These are phyloP conservation scores for Thysanoteuthis rhombus DNA, from an alignment of 2,888 invertebrate species.

Conservation along the genomic window DNA sequence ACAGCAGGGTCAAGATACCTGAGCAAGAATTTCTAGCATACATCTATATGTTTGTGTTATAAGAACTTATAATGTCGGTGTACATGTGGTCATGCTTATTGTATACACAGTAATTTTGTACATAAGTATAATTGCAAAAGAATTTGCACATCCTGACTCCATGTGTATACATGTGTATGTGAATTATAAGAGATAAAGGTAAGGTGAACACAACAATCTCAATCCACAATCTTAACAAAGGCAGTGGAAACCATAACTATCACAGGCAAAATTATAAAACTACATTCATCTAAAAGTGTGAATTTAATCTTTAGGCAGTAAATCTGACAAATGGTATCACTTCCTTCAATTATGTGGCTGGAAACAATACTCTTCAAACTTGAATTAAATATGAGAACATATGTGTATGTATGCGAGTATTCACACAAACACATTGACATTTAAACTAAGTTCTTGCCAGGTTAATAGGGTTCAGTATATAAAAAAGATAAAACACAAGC, in stretches of 20 bases:
- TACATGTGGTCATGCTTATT: not conserved
- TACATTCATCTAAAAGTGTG: not conserved
- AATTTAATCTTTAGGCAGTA: not conserved
- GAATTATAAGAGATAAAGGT: not conserved
- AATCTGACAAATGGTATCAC: not conserved
- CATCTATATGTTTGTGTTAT: no score
- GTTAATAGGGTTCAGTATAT: not conserved
- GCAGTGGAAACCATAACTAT: not conserved
- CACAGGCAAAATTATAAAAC: not conserved
- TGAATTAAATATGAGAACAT: not conserved
- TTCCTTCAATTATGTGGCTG: not conserved
- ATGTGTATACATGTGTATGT: not conserved
- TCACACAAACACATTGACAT: not conserved
- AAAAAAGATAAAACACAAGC: not conserved
- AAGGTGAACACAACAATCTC: not conserved
- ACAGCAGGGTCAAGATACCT: no score
- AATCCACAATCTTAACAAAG: not conserved
- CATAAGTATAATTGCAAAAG: not conserved
- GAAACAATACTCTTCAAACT: not conserved
- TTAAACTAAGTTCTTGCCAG: not conserved
- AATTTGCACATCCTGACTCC: not conserved
- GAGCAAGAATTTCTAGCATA: no score
- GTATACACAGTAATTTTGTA: not conserved
- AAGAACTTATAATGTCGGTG: no score
- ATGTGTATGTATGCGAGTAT: not conserved